Evolutionary conservation across 2,888 invertebrate species (phyloP).

Genomic region (Drosophila dives): DNA sequence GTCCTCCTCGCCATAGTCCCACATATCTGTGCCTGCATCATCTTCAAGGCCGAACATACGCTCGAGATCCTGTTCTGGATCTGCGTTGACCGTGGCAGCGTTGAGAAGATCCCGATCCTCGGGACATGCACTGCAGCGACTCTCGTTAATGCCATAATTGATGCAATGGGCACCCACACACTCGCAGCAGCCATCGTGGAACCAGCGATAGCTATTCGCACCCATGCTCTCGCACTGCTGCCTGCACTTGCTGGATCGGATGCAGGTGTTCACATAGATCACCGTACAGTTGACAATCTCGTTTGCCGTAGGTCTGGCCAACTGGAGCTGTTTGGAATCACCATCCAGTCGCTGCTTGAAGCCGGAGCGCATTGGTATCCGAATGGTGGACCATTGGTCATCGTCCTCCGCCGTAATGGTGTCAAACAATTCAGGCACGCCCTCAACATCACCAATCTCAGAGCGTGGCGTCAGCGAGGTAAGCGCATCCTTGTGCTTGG

Average conservation of each 20-base stretch:
- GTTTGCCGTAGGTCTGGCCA: slow-evolving; percentile 33
- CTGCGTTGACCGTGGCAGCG: slow-evolving; percentile 81
- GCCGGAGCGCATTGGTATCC: slow-evolving; percentile 73
- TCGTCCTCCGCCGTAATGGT: slow-evolving; percentile 90
- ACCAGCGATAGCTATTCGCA: slow-evolving; percentile 90
- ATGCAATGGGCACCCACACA: slow-evolving; percentile 94
- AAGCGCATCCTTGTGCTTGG: slow-evolving; percentile 88
- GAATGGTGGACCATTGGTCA: slow-evolving; percentile 80
- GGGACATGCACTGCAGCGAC: slow-evolving; percentile 89
- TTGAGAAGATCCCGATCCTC: slow-evolving; percentile 82
- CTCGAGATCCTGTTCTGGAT: slow-evolving; percentile 82
- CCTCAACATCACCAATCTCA: slow-evolving; percentile 93
- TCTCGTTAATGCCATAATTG: slow-evolving; percentile 95
- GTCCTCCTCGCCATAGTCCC: slow-evolving; percentile 87
- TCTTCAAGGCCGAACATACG: slow-evolving; percentile 79
- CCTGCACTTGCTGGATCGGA: slow-evolving; percentile 78
- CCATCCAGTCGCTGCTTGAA: slow-evolving; percentile 56
- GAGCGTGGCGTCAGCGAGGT: slow-evolving; percentile 87
- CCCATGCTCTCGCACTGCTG: slow-evolving; percentile 84
- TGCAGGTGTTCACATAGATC: slow-evolving; percentile 81
- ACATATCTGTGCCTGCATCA: slow-evolving; percentile 85
- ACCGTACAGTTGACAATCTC: slow-evolving; percentile 79
- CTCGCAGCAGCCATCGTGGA: slow-evolving; percentile 97
- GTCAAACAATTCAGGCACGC: slow-evolving; percentile 92
- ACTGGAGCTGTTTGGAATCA: not conserved